These are phyloP conservation scores for Dorcus parallelipipedus DNA, from an alignment of 2,888 invertebrate genomes.

Conservation along the genomic window DNA sequence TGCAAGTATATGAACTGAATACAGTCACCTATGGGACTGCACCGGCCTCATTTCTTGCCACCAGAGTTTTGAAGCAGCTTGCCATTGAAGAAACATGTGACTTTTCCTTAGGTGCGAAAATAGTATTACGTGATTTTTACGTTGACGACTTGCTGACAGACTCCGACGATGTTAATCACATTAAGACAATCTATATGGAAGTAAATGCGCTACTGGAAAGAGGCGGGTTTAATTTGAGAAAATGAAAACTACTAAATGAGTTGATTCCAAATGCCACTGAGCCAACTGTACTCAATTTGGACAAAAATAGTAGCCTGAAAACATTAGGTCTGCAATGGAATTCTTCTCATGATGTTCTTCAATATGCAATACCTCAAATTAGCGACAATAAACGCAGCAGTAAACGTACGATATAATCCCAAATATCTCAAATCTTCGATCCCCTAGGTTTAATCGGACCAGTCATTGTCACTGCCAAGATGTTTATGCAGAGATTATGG, in stretches of 20 bases:
- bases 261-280: too few relatives aligned
- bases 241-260: not conserved
- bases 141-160: slow-evolving; percentile 1
- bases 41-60: too few relatives aligned
- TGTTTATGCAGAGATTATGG: too few relatives aligned
- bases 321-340: not conserved
- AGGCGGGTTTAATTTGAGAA: not conserved
- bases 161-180: not conserved
- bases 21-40: too few relatives aligned
- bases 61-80: not conserved
- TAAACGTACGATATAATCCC: not conserved
- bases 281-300: not conserved
- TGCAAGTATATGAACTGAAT: too few relatives aligned
- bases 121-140: not conserved
- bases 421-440: too few relatives aligned
- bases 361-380: not conserved
- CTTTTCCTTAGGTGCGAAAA: not conserved
- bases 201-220: not conserved
- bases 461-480: too few relatives aligned
- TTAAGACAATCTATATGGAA: not conserved
- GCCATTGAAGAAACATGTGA: not conserved
- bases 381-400: not conserved
- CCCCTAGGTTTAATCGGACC: too few relatives aligned
- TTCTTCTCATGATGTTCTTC: not conserved
- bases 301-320: not conserved